A percentile compares a stretch with the other conserved stretches of the same genome.
phyloP scores from a whole-genome alignment of 2,113 vertebrate genomes.

The Fregata magnificens region DNA sequence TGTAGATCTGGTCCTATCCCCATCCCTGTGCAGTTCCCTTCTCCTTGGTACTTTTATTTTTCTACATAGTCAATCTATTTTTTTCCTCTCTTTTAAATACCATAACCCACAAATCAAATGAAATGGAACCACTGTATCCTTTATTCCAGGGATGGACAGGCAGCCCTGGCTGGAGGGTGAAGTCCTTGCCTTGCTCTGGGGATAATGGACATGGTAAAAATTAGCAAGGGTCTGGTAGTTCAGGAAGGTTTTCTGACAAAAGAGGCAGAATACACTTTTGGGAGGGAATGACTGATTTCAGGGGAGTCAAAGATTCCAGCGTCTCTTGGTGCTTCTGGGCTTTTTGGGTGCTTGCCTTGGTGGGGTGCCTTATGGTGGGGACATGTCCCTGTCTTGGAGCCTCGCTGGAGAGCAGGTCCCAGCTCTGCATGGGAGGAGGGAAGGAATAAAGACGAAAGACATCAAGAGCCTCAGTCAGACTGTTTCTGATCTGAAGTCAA shows the following conservation, averaged over 20 bases:
- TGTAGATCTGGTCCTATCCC: not conserved
- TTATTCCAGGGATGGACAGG: not conserved
- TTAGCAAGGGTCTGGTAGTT: not conserved
- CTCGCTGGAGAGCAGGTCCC: not conserved
- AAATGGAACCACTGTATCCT: not conserved
- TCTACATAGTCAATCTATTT: not conserved
- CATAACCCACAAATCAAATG: not conserved
- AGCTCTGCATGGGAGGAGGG: not conserved
- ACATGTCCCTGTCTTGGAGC: not conserved
- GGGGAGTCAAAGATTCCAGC: not conserved
- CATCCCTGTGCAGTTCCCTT: not conserved
- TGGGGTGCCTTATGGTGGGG: not conserved
- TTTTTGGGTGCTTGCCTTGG: not conserved
- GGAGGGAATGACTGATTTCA: not conserved
- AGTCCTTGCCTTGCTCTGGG: not conserved
- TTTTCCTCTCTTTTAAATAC: not conserved
- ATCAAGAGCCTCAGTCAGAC: not conserved
- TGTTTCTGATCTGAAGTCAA: not conserved
- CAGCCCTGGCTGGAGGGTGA: not conserved
- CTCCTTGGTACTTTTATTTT: not conserved
- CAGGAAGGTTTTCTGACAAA: not conserved
- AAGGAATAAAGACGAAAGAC: not conserved
- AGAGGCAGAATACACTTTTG: not conserved
- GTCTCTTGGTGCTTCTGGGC: not conserved
- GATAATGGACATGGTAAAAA: not conserved